A percentile compares a stretch with the other conserved stretches of the same genome.
Evolutionary conservation across 2,113 vertebrate species (phyloP).

Genomic region (Misgurnus anguillicaudatus): DNA sequence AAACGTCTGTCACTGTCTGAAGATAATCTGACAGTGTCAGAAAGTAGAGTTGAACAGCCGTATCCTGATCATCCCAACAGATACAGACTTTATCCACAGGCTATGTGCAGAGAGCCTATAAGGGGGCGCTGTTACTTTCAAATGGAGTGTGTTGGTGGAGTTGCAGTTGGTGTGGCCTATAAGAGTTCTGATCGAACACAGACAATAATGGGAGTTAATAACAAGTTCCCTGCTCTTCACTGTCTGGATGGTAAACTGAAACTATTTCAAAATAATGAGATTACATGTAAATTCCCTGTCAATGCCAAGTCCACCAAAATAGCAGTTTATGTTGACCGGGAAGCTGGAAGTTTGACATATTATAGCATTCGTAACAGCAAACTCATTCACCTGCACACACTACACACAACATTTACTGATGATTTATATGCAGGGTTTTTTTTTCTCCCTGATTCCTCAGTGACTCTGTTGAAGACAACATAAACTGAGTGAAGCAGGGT

Average conservation of each 20-base stretch:
- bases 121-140: slow-evolving; percentile 28
- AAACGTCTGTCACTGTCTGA: neutral
- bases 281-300: neutral
- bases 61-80: slow-evolving; percentile 32
- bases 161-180: slow-evolving; percentile 10
- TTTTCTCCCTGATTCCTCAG: slow-evolving; percentile 34
- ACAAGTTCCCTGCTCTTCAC: neutral
- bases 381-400: slow-evolving; percentile 58
- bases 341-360: slow-evolving; percentile 60
- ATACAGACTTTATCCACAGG: slow-evolving; percentile 5
- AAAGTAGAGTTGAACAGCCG: neutral
- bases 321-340: slow-evolving; percentile 63
- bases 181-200: slow-evolving; percentile 8
- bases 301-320: slow-evolving; percentile 57
- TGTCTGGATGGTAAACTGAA: neutral
- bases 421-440: slow-evolving; percentile 58
- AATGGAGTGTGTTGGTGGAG: neutral
- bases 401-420: slow-evolving; percentile 61
- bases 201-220: neutral
- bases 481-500: no score
- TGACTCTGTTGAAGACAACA: neutral
- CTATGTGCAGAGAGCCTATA: slow-evolving; percentile 12
- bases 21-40: neutral
- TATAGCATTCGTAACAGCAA: slow-evolving; percentile 47
- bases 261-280: neutral